Evolutionary conservation across 1,140 invertebrate species (phyloP).

Genomic region (Ganaspis sp.): DNA sequence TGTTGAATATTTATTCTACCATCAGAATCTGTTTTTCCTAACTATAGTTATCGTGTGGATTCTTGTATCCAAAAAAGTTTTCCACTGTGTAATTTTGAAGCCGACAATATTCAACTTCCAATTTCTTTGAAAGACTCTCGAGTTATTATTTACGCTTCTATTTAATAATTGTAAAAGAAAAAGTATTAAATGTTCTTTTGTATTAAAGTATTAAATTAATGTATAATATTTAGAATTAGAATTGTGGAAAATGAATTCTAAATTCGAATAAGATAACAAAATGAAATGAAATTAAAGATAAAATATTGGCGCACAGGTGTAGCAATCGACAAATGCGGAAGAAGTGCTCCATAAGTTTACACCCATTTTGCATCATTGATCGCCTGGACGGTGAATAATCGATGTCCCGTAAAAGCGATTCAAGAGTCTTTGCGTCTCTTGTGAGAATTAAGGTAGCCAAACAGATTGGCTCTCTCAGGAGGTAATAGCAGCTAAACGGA

Average conservation of each 20-base stretch:
- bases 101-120: background rate
- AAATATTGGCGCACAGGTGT: background rate
- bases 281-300: background rate
- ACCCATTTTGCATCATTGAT: constrained; percentile 26
- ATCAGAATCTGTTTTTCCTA: background rate
- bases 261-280: too few species aligned
- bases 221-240: too few species aligned
- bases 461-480: constrained; percentile 41
- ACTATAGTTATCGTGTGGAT: background rate
- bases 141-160: too few species aligned
- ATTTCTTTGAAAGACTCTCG: background rate
- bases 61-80: background rate
- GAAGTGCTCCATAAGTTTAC: background rate
- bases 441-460: constrained; percentile 37
- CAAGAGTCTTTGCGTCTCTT: constrained; percentile 30
- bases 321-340: background rate
- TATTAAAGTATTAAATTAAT: too few species aligned
- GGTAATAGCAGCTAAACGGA: constrained; percentile 57
- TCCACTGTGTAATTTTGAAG: background rate
- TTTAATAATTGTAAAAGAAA: too few species aligned
- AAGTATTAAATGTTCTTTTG: too few species aligned
- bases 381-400: constrained; percentile 33
- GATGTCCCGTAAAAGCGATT: constrained; percentile 32
- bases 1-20: background rate
- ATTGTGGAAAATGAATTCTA: too few species aligned